Evolutionary conservation across 2,113 vertebrate genomes (phyloP), one percentile per base, ranked within the genome.

Genomic region (Rhinopithecus roxellana): DNA sequence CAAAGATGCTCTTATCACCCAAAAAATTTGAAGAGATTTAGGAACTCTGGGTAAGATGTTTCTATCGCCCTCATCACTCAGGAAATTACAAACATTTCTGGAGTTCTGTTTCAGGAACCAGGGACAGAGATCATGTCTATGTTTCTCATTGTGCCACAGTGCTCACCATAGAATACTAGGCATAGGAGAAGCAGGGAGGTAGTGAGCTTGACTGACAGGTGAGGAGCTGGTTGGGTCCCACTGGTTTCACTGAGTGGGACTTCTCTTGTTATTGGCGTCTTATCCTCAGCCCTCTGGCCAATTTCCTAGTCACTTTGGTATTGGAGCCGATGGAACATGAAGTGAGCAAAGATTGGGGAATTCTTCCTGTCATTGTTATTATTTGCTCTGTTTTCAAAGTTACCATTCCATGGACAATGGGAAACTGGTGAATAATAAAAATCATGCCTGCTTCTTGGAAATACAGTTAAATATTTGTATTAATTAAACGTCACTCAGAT

Each of bases 401-500:
- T 55, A 79, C 50, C 64, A 77, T 88, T 67, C 61, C 4, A 43
- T 38, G 32, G 82, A 72, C 3, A 8, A 61, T 22, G 38, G 50
- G 81, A 84, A 94, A 57, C 18, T 35, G 32, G 64, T 27, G 7
- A 80, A 91, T 94, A 94, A 93, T 86, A 91, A 97, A 97, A 97
- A 90, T 64, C 82, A 90, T 10, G 8, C 92, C 94, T 95, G 85
- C 61, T 95, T 97, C 45, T 74, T 92, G 91, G n/a, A 91, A 96
- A 85, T 61, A 96, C 88, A 97, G 78, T 92, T 74, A 86, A 87
- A 38, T 74, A 91, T 97, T 97, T 85, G 38, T 69, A 50, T 92
- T 94, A 79, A 80, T 97, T 94, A 93, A 90, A 97, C 72, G n/a
- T 82, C 70, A 52, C 52, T 82, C 23, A 52, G 72, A 95, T 67